These are phyloP conservation scores for Strigamia crassipes DNA, from an alignment of 2,888 invertebrate species.

Conservation along the genomic window DNA sequence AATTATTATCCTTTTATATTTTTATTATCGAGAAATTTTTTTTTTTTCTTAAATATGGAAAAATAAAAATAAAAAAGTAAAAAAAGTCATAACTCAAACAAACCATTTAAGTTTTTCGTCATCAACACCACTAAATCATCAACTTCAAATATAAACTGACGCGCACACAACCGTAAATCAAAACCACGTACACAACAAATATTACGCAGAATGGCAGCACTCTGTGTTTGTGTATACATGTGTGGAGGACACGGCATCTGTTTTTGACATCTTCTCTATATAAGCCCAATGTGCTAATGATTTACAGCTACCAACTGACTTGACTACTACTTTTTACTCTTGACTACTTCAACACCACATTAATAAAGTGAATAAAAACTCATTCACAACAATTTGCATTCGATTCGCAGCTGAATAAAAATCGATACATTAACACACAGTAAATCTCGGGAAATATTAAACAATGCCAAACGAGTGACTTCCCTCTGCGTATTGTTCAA, in stretches of 20 bases:
- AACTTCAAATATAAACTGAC: constrained; percentile 37
- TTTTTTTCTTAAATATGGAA: background rate
- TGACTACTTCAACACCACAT: constrained; percentile 13
- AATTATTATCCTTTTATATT: too few relatives aligned
- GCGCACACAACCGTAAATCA: constrained; percentile 28
- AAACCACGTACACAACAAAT: constrained; percentile 36
- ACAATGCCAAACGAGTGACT: too few relatives aligned
- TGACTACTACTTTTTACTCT: constrained; percentile 24
- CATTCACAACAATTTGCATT: background rate
- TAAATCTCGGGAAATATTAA: too few relatives aligned
- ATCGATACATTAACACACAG: too few relatives aligned
- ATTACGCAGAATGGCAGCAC: constrained; percentile 37
- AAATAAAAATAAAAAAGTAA: background rate
- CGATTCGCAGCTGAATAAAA: background rate
- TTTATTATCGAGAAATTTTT: background rate
- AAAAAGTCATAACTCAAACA: background rate
- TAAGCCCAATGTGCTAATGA: constrained; percentile 25
- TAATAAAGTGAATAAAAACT: constrained; percentile 14
- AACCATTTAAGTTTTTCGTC: constrained; percentile 25
- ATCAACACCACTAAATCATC: constrained; percentile 33
- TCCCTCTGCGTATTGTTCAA: too few relatives aligned
- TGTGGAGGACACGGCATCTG: constrained; percentile 36
- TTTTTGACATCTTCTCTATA: constrained; percentile 34
- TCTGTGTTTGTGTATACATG: constrained; percentile 38
- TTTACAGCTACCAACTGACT: constrained; percentile 24